These are phyloP conservation scores for Redunca redunca DNA, from an alignment of 2,113 vertebrate genomes.

Conservation along the genomic window DNA sequence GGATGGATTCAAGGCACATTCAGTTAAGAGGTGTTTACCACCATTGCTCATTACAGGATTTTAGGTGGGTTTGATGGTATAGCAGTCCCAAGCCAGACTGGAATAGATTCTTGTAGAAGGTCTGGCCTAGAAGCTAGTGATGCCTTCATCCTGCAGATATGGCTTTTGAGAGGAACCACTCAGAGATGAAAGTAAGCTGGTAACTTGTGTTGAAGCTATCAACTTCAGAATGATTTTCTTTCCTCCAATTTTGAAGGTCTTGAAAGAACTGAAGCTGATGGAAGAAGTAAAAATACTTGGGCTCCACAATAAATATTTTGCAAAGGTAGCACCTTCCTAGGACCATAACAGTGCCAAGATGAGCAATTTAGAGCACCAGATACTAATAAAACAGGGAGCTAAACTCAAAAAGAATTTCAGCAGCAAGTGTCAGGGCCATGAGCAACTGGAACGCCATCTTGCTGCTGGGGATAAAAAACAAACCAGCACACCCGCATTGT, in stretches of 20 bases:
- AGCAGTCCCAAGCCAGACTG: not conserved
- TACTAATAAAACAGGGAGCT: not conserved
- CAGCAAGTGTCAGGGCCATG: not conserved
- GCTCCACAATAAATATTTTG: not conserved
- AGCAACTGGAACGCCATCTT: not conserved
- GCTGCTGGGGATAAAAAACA: not conserved
- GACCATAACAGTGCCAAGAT: not conserved
- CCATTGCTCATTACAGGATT: not conserved
- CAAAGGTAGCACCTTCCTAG: not conserved
- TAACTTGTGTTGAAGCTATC: not conserved
- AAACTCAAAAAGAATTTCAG: not conserved
- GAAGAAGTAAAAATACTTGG: not conserved
- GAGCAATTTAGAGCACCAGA: not conserved
- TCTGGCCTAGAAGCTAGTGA: not conserved
- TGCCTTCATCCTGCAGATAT: not conserved
- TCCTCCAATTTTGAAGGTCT: not conserved
- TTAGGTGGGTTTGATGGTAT: not conserved
- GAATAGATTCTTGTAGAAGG: not conserved
- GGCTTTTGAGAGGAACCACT: not conserved
- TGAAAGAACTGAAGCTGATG: not conserved
- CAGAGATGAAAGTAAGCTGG: not conserved
- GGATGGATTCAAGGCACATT: not conserved
- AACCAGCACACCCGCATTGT: not conserved
- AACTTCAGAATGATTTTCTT: not conserved
- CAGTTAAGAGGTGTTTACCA: not conserved